These are phyloP conservation scores for Ariopsis seemanni DNA, from an alignment of 2,113 vertebrate species.

Conservation along the genomic window DNA sequence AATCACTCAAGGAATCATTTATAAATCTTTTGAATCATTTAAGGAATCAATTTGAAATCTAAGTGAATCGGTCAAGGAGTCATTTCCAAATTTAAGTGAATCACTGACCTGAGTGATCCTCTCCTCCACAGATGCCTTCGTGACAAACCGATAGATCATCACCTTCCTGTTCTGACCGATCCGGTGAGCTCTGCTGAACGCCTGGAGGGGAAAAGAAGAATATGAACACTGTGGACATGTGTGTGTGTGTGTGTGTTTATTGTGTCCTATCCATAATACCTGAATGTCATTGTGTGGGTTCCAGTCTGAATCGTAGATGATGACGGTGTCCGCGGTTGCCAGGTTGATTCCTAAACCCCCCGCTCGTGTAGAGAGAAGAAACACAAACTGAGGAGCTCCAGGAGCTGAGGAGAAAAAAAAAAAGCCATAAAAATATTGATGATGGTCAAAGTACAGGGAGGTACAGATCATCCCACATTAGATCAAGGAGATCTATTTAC, in stretches of 20 bases:
- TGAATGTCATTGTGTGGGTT: conserved; percentile 99
- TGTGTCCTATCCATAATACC: conserved; percentile 67
- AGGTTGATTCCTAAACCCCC: conserved; percentile 97
- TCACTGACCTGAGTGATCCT: conserved; percentile 85
- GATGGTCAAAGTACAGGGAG: background rate
- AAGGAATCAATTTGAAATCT: no score
- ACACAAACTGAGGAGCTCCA: conserved; percentile 95
- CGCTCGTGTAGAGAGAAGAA: conserved; percentile 95
- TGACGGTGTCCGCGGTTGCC: conserved; percentile 95
- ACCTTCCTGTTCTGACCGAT: conserved; percentile 98
- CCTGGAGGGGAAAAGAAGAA: conserved; percentile 67
- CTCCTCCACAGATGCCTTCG: conserved; percentile 96
- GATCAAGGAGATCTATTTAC: background rate
- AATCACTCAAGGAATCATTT: no score
- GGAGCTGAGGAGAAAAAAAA: conserved; percentile 71
- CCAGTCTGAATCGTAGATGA: conserved; percentile 99
- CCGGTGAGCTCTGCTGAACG: conserved; percentile 96
- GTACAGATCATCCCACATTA: background rate
- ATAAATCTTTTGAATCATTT: no score
- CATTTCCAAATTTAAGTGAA: background rate
- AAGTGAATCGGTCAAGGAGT: background rate
- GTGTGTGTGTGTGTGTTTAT: background rate
- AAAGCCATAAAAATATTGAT: background rate
- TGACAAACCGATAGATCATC: conserved; percentile 99
- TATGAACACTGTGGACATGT: background rate